phyloP scores from a whole-genome alignment of 1,140 invertebrate species.

The Hyphantria cunea region DNA sequence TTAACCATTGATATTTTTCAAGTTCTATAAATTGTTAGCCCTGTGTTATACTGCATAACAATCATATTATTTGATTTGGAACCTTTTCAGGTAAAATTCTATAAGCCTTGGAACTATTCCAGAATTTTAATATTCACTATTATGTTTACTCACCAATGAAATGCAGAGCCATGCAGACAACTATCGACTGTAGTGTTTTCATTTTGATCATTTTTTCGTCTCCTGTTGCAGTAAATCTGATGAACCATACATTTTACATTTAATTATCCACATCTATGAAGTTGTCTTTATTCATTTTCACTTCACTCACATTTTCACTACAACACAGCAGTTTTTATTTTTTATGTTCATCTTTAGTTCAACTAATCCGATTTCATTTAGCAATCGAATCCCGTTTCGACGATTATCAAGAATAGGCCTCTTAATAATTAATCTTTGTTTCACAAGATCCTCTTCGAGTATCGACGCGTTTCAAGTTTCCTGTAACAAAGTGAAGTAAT shows the following conservation, averaged over 20 bases:
- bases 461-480: slow-evolving; percentile 27
- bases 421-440: slow-evolving; percentile 21
- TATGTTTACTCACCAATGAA: slow-evolving; percentile 58
- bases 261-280: slow-evolving; percentile 13
- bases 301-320: slow-evolving; percentile 18
- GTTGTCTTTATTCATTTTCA: slow-evolving; percentile 4
- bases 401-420: slow-evolving; percentile 13
- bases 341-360: slow-evolving; percentile 9
- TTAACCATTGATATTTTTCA: too few relatives aligned
- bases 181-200: slow-evolving; percentile 46
- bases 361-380: slow-evolving; percentile 11
- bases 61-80: slow-evolving; percentile 8
- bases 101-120: slow-evolving; percentile 9
- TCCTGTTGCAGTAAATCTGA: slow-evolving; percentile 32
- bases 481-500: slow-evolving; percentile 48
- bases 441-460: slow-evolving; percentile 20
- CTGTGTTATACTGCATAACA: background rate
- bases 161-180: slow-evolving; percentile 47
- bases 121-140: background rate
- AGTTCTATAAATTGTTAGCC: too few relatives aligned
- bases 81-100: slow-evolving; percentile 7
- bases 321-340: slow-evolving; percentile 1
- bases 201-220: slow-evolving; percentile 49
- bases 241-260: slow-evolving; percentile 40
- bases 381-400: slow-evolving; percentile 8